phyloP scores from a whole-genome alignment of 2,888 invertebrate genomes.

The Pseudeuparius sepicola region DNA sequence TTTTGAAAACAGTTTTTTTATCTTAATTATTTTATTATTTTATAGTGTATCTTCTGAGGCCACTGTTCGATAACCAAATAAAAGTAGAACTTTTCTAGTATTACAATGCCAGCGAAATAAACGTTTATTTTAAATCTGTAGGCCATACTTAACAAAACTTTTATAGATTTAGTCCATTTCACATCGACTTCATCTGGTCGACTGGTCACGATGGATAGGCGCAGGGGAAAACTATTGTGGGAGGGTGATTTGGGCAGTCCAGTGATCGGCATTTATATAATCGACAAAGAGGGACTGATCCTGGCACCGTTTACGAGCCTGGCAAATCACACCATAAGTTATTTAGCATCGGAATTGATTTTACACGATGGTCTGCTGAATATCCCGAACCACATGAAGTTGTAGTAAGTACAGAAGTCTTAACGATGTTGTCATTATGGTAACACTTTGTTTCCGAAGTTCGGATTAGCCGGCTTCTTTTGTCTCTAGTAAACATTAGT shows the following conservation, averaged over 20 bases:
- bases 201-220: conserved; percentile 74
- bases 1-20: too few relatives aligned
- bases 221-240: conserved; percentile 78
- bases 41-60: too few relatives aligned
- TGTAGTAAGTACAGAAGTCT: conserved; percentile 43
- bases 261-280: conserved; percentile 77
- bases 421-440: too few relatives aligned
- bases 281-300: conserved; percentile 66
- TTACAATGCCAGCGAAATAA: too few relatives aligned
- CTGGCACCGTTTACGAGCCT: conserved; percentile 83
- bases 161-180: conserved; percentile 73
- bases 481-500: too few relatives aligned
- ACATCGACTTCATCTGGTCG: conserved; percentile 83
- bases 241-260: conserved; percentile 79
- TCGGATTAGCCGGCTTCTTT: neutral
- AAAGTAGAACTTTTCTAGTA: too few relatives aligned
- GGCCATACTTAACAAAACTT: too few relatives aligned
- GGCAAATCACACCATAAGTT: conserved; percentile 74
- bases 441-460: neutral
- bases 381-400: conserved; percentile 41
- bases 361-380: conserved; percentile 35
- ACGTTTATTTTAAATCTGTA: too few relatives aligned
- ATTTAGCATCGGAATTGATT: conserved; percentile 37
- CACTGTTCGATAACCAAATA: too few relatives aligned
- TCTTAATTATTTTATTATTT: too few relatives aligned